Percentiles rank a stretch among this genome's conserved stretches.
These are phyloP conservation scores for Choloepus hoffmanni DNA, from an alignment of 2,113 vertebrate genomes.

Conservation along the genomic window DNA sequence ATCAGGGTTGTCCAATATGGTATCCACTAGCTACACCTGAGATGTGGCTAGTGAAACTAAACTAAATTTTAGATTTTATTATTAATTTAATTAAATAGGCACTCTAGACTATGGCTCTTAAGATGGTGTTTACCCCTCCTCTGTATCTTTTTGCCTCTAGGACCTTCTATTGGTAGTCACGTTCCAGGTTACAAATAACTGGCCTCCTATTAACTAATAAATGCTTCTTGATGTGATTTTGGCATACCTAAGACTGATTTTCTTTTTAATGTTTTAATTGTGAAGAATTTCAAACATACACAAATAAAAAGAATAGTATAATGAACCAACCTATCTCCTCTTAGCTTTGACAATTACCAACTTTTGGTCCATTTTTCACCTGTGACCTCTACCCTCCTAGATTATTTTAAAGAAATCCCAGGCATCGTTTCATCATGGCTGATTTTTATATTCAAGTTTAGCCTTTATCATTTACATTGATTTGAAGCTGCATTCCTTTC, in stretches of 20 bases:
- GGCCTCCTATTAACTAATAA: not conserved
- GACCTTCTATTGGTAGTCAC: too few species aligned
- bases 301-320: not conserved
- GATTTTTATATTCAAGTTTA: not conserved
- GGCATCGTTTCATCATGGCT: not conserved
- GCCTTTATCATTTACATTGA: not conserved
- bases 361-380: not conserved
- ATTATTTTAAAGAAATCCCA: not conserved
- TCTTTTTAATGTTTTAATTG: not conserved
- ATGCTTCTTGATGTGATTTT: not conserved
- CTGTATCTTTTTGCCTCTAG: not conserved
- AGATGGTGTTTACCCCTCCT: not conserved
- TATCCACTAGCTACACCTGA: not conserved
- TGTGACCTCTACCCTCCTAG: not conserved
- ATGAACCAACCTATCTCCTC: not conserved
- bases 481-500: slow-evolving; percentile 14
- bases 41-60: not conserved
- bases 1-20: not conserved
- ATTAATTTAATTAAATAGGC: not conserved
- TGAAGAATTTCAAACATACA: not conserved
- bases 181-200: too few species aligned
- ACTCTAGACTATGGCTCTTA: not conserved
- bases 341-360: not conserved
- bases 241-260: not conserved
- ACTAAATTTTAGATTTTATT: not conserved